phyloP scores from a whole-genome alignment of 2,888 invertebrate species.

The Sepiola atlantica region DNA sequence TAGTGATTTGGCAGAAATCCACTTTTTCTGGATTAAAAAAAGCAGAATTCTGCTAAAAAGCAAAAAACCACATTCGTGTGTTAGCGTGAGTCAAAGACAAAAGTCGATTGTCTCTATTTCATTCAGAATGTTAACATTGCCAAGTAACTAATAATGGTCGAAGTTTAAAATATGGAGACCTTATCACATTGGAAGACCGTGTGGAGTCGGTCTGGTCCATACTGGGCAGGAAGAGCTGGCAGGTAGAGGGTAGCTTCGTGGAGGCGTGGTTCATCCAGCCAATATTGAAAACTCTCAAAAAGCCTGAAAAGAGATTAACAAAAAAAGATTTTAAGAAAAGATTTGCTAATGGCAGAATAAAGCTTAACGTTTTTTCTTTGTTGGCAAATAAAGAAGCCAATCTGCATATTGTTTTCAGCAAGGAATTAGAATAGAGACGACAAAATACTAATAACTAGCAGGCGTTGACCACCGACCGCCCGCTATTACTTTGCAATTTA shows the following conservation, averaged over 20 bases:
- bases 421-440: too few relatives aligned
- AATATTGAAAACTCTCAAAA: constrained; percentile 79
- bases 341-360: neutral
- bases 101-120: too few relatives aligned
- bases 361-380: neutral
- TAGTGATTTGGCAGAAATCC: too few relatives aligned
- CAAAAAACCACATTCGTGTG: too few relatives aligned
- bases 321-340: neutral
- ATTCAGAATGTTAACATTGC: neutral
- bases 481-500: too few relatives aligned
- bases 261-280: constrained; percentile 86
- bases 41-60: too few relatives aligned
- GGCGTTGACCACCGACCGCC: too few relatives aligned
- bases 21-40: too few relatives aligned
- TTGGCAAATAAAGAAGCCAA: neutral
- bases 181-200: constrained; percentile 78
- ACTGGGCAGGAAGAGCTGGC: constrained; percentile 84
- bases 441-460: too few relatives aligned
- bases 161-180: constrained; percentile 53
- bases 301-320: constrained; percentile 58
- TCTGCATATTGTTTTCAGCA: too few relatives aligned
- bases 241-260: constrained; percentile 82
- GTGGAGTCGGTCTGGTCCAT: constrained; percentile 81
- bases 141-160: neutral
- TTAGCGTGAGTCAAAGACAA: too few relatives aligned